Base-by-base conservation (phyloP, 2,113 vertebrate species). In the Bettongia penicillata region DNA sequence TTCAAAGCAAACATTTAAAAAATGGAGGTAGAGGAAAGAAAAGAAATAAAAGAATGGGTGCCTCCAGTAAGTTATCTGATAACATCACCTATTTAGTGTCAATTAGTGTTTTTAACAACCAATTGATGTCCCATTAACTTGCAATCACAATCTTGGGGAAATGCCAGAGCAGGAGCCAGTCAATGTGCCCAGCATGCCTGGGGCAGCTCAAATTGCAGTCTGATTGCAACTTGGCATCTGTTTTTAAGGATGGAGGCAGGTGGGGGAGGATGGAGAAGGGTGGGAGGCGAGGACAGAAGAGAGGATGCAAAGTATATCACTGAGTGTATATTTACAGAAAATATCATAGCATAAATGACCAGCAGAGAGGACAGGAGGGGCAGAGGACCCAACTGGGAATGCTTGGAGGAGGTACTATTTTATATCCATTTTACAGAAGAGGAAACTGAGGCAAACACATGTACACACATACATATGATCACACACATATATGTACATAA, bases 31-130 rank as follows among this genome's bases (percentile, higher is more conserved):
- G 10, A 61, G n/a, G 95, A 23, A n/a, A 89, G 47, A 50, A 61
- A 92, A 50, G 68, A 89, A 93, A 94, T 89, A 23, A 94, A 91
- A 96, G 61, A 93, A 93, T 90, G 23, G 6, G 37, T 91, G 0
- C 16, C 94, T 94, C 51, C 61, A 95, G n/a, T 92, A 53, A 95
- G 51, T 97, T 97, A 95, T 92, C 49, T 52, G 96, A 93, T 98
- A 98, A 95, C 90, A 97, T 97, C 96, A 96, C 95, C 57, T 97
- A 97, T 98, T 96, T 47, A 84, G 98, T 77, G 91, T 95, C 94
- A 97, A 22, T 97, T 97, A 96, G 97, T 93, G 92, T 98, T 98
- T 98, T 97, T 98, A 98, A 97, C 96, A 97, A 95, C 37, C 4
- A 0, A 93, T 93, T 97, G 95, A 97, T 93, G 51, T 95, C 89